These are phyloP conservation scores for Leucophora obtusa DNA, from an alignment of 2,888 invertebrate genomes.

Conservation along the genomic window DNA sequence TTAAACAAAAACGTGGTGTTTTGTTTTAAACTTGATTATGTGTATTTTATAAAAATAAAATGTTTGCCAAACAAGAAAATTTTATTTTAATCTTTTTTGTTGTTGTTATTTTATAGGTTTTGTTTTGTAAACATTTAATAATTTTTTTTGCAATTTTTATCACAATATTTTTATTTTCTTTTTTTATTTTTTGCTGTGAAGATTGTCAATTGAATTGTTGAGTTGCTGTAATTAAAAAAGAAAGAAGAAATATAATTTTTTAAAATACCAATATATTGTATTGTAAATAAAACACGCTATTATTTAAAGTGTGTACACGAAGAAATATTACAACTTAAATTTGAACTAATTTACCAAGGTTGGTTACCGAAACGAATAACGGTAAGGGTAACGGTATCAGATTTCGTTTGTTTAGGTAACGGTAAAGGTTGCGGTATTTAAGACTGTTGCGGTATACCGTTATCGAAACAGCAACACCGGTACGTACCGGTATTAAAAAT, in stretches of 20 bases:
- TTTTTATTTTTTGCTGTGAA: neutral
- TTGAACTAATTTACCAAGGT: too few relatives aligned
- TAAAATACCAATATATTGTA: neutral
- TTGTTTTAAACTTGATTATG: neutral
- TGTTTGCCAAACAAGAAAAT: neutral
- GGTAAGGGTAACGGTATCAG: too few relatives aligned
- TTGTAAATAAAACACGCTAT: neutral
- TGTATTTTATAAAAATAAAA: neutral
- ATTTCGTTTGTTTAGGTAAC: too few relatives aligned
- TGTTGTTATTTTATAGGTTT: neutral
- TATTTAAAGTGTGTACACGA: neutral
- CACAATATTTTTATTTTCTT: too few relatives aligned
- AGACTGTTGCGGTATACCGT: too few relatives aligned
- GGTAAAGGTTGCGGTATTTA: too few relatives aligned
- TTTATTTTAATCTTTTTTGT: neutral
- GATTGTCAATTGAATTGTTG: slow-evolving; percentile 8
- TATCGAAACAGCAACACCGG: too few relatives aligned
- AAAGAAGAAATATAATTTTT: slow-evolving; percentile 5
- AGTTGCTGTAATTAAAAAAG: slow-evolving; percentile 30
- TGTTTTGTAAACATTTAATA: neutral
- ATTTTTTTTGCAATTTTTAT: neutral
- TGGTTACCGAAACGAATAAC: too few relatives aligned
- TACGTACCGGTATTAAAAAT: too few relatives aligned
- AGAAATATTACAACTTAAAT: too few relatives aligned
- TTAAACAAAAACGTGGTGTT: neutral